Percentiles rank a stretch among this genome's conserved stretches.
Evolutionary conservation across 2,888 invertebrate genomes (phyloP).

Genomic region (Oeneis ivallda): DNA sequence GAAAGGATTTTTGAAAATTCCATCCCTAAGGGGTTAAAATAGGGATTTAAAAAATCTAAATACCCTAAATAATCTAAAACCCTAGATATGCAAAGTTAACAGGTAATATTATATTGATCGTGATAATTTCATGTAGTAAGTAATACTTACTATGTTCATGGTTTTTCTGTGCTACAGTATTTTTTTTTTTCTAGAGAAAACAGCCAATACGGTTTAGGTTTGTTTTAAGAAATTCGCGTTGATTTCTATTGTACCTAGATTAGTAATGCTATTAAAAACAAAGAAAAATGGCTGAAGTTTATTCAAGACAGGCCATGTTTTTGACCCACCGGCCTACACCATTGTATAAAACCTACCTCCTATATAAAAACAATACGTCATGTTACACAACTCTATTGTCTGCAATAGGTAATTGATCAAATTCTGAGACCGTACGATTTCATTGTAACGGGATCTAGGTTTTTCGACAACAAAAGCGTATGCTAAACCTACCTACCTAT

Average conservation of each 20-base stretch:
- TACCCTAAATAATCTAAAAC: no score
- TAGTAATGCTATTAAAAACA: background rate
- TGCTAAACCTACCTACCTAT: background rate
- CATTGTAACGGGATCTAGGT: conserved; percentile 30
- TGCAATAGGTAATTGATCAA: conserved; percentile 54
- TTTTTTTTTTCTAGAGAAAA: no score
- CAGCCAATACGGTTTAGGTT: background rate
- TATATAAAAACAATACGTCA: conserved; percentile 48
- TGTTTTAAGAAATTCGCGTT: background rate
- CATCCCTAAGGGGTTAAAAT: no score
- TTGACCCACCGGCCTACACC: conserved; percentile 15
- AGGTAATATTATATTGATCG: no score
- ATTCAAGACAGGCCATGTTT: background rate
- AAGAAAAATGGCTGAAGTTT: background rate
- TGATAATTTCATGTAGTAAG: no score
- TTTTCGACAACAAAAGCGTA: conserved; percentile 29
- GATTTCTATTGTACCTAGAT: background rate
- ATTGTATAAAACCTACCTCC: conserved; percentile 38
- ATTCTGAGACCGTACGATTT: conserved; percentile 43
- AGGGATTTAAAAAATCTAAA: no score
- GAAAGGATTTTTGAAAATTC: no score
- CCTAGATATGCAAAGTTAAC: no score
- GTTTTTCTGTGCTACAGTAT: no score
- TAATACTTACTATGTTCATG: no score
- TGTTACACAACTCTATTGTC: conserved; percentile 62